These are phyloP conservation scores for Clarias gariepinus DNA, from an alignment of 2,113 vertebrate species.

Conservation along the genomic window DNA sequence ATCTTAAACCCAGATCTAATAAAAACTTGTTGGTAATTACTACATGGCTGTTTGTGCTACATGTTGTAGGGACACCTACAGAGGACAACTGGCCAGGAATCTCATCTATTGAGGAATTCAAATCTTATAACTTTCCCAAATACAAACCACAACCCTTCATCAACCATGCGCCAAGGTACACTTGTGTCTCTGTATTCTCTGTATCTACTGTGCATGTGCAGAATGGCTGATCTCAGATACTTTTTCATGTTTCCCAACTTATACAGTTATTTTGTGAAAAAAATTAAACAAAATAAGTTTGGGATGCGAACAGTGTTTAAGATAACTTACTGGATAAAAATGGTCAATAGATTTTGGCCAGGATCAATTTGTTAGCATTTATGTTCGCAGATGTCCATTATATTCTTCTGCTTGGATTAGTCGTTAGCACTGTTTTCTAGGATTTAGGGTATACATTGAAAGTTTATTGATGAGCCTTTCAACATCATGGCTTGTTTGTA, in stretches of 20 bases:
- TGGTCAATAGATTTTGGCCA: neutral
- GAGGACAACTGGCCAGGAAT: constrained; percentile 96
- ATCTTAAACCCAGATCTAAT: neutral
- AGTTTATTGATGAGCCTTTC: too few relatives aligned
- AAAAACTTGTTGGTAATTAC: neutral
- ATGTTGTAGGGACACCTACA: constrained; percentile 84
- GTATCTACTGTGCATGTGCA: neutral
- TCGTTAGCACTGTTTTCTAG: too few relatives aligned
- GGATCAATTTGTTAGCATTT: neutral
- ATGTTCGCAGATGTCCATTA: neutral
- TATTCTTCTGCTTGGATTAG: neutral
- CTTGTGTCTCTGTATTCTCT: neutral
- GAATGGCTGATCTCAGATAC: neutral
- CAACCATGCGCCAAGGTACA: constrained; percentile 95
- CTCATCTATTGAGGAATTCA: constrained; percentile 94
- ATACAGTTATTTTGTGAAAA: neutral
- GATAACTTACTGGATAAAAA: neutral
- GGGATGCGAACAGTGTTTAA: neutral
- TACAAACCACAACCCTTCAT: constrained; percentile 94
- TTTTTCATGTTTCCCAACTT: neutral
- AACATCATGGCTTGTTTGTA: too few relatives aligned
- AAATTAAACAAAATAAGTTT: neutral
- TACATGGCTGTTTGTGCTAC: constrained; percentile 28
- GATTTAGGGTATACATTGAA: too few relatives aligned
- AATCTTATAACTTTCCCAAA: constrained; percentile 97